Evolutionary conservation across 1,140 invertebrate genomes (phyloP).

Genomic region (Ceratosolen solmsi): DNA sequence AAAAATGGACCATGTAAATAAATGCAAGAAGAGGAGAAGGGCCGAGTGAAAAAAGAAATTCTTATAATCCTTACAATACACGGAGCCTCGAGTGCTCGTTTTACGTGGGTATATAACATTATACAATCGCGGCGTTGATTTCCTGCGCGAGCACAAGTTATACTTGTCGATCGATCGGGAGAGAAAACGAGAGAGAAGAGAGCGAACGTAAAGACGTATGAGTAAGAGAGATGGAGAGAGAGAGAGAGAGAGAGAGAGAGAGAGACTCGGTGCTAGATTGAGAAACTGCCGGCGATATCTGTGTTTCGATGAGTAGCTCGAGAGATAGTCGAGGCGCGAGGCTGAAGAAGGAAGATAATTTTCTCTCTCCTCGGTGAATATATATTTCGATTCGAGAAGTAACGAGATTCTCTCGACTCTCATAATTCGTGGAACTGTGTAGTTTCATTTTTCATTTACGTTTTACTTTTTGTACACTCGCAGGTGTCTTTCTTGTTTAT

Average conservation of each 20-base stretch:
- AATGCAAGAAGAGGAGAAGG: not conserved
- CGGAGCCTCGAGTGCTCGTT: not conserved
- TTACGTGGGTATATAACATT: slow-evolving; percentile 35
- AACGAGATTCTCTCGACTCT: slow-evolving; percentile 31
- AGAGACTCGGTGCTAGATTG: slow-evolving; percentile 50
- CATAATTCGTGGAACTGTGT: slow-evolving; percentile 7
- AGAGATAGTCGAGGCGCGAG: slow-evolving; percentile 46
- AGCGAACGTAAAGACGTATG: slow-evolving; percentile 28
- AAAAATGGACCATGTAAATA: not conserved
- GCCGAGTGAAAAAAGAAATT: slow-evolving; percentile 1
- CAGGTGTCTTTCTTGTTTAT: slow-evolving; percentile 1
- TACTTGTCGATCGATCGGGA: slow-evolving; percentile 43
- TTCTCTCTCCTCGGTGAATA: slow-evolving; percentile 15
- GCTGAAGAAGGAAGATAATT: slow-evolving; percentile 45
- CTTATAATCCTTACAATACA: slow-evolving; percentile 28
- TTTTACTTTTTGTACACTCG: not conserved
- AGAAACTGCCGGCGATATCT: slow-evolving; percentile 47
- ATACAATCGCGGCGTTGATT: slow-evolving; percentile 37
- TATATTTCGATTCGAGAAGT: slow-evolving; percentile 34
- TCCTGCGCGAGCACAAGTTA: slow-evolving; percentile 34
- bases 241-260: slow-evolving; percentile 53
- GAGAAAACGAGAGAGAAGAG: slow-evolving; percentile 45
- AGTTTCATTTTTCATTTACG: slow-evolving; percentile 17
- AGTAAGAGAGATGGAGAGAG: slow-evolving; percentile 51
- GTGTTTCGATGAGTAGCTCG: slow-evolving; percentile 41